Percentiles rank a stretch among this genome's conserved stretches.
These are phyloP conservation scores for Burhinus oedicnemus DNA, from an alignment of 2,113 vertebrate species.

Conservation along the genomic window DNA sequence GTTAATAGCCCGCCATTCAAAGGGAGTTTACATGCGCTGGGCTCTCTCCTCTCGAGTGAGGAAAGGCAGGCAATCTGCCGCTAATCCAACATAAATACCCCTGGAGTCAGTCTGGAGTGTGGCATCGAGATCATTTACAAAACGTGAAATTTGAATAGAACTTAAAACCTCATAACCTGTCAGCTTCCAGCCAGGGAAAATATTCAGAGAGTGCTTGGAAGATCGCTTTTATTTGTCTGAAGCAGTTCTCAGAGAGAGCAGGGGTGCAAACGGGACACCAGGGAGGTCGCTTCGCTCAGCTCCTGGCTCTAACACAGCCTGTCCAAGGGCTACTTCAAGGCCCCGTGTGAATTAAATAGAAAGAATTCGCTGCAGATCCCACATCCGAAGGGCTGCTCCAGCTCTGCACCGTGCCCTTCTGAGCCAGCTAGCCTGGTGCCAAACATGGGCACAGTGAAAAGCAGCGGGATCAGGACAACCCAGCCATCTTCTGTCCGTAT, in stretches of 20 bases:
- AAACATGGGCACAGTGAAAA: rapidly evolving
- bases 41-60: background rate
- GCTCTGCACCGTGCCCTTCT: background rate
- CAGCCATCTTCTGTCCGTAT: background rate
- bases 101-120: conserved; percentile 63
- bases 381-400: background rate
- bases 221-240: background rate
- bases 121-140: conserved; percentile 34
- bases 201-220: background rate
- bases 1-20: background rate
- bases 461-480: background rate
- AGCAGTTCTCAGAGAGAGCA: background rate
- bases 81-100: conserved; percentile 69
- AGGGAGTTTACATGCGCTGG: background rate
- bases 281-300: background rate
- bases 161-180: conserved; percentile 7
- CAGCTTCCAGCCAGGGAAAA: conserved; percentile 40
- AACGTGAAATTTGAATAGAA: conserved; percentile 16
- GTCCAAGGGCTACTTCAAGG: background rate
- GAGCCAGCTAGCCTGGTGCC: background rate
- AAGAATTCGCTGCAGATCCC: background rate
- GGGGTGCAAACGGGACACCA: background rate
- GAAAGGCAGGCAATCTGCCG: conserved; percentile 8
- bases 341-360: background rate
- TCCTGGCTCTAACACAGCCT: background rate